phyloP scores from a whole-genome alignment of 2,113 vertebrate species.

The Neoarius graeffei region DNA sequence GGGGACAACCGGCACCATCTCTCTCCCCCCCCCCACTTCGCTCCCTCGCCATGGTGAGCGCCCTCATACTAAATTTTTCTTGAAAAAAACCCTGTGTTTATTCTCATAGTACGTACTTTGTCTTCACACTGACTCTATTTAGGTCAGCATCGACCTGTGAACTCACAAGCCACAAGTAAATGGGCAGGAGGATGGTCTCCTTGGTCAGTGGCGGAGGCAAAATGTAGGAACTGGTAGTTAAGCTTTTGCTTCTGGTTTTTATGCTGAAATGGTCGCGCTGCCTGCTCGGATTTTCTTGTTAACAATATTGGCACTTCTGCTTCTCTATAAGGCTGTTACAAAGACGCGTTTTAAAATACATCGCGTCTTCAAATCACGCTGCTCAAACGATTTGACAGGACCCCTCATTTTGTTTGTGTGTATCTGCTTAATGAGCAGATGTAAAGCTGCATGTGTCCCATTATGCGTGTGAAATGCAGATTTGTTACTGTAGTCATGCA shows the following conservation, averaged over 20 bases:
- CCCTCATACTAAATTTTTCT: too few species aligned
- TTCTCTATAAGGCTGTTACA: not conserved
- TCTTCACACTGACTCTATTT: not conserved
- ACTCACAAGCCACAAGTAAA: not conserved
- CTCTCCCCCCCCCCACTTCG: too few species aligned
- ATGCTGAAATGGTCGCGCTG: not conserved
- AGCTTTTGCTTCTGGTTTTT: not conserved
- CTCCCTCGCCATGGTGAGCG: too few species aligned
- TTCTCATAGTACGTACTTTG: not conserved
- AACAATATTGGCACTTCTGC: not conserved
- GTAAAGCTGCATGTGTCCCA: not conserved
- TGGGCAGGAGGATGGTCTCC: not conserved
- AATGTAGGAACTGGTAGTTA: not conserved
- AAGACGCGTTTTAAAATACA: not conserved
- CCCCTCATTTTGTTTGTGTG: not conserved
- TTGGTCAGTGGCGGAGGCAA: not conserved
- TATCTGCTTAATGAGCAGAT: constrained; percentile 16
- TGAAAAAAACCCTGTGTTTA: too few species aligned
- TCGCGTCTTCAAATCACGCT: not conserved
- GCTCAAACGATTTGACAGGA: not conserved
- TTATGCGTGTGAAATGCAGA: not conserved
- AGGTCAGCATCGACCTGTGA: not conserved
- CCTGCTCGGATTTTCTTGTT: not conserved
- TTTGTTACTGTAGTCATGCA: not conserved
- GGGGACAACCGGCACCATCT: too few species aligned